These are phyloP conservation scores for Cataglyphis cursor DNA, from an alignment of 2,888 invertebrate genomes.

Conservation along the genomic window DNA sequence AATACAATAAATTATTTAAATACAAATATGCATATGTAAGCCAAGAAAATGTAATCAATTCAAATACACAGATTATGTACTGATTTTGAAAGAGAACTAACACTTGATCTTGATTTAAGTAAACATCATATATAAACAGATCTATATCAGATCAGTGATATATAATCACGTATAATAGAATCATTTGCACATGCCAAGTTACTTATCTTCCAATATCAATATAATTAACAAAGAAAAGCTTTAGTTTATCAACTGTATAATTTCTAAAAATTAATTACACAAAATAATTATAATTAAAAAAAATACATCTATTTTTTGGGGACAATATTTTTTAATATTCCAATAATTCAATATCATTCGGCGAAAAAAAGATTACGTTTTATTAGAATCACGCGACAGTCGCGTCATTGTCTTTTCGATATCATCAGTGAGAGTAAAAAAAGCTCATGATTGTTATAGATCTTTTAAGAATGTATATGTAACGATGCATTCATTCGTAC, in stretches of 20 bases:
- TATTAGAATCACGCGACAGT: not conserved
- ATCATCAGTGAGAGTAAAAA: not conserved
- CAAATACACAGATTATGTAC: not conserved
- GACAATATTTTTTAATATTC: not conserved
- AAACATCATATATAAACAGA: not conserved
- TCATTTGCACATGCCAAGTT: not conserved
- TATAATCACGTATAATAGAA: not conserved
- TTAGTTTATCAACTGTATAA: not conserved
- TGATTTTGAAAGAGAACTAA: not conserved
- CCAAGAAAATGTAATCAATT: not conserved
- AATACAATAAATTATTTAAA: not conserved
- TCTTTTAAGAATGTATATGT: slow-evolving; percentile 22
- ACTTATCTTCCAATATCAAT: not conserved
- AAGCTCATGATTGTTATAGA: not conserved
- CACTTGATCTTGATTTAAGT: not conserved
- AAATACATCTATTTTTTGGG: not conserved
- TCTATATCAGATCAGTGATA: not conserved
- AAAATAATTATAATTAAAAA: slow-evolving; percentile 14
- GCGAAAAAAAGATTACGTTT: not conserved
- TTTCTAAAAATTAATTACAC: not conserved
- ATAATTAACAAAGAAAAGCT: not conserved
- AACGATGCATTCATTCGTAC: slow-evolving; percentile 25
- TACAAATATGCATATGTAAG: not conserved
- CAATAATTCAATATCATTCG: not conserved
- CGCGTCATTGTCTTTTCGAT: not conserved